Evolutionary conservation across 2,888 invertebrate species (phyloP).

Genomic region (Muschampia plurimacula): DNA sequence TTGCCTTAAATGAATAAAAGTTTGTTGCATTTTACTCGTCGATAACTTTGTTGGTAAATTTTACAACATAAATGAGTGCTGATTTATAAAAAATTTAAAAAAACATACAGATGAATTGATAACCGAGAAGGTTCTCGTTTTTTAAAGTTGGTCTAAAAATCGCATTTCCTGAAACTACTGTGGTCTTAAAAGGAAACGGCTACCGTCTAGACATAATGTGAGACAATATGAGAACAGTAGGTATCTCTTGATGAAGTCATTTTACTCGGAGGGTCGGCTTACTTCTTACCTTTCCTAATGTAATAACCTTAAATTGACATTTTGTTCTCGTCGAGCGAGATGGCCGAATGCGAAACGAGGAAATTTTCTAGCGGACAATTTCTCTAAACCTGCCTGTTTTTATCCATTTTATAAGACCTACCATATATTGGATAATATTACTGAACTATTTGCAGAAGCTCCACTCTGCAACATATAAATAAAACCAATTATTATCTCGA

Average conservation of each 20-base stretch:
- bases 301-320: constrained; percentile 55
- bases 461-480: no score
- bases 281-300: constrained; percentile 51
- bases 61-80: no score
- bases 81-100: no score
- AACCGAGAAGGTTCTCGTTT: no score
- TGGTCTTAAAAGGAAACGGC: constrained; percentile 44
- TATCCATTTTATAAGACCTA: background rate
- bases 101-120: no score
- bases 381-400: background rate
- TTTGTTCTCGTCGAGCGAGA: constrained; percentile 51
- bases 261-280: constrained; percentile 49
- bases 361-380: constrained; percentile 27
- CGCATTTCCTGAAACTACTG: constrained; percentile 1
- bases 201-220: constrained; percentile 54
- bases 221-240: constrained; percentile 51
- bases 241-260: constrained; percentile 52
- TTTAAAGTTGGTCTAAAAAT: background rate
- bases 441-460: no score
- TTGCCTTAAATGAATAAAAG: no score
- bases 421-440: no score
- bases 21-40: no score
- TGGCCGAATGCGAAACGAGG: constrained; percentile 22
- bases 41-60: no score
- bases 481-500: no score